Conservation (phyloP, 2,888 invertebrate species). For the Nebria brevicollis region DNA sequence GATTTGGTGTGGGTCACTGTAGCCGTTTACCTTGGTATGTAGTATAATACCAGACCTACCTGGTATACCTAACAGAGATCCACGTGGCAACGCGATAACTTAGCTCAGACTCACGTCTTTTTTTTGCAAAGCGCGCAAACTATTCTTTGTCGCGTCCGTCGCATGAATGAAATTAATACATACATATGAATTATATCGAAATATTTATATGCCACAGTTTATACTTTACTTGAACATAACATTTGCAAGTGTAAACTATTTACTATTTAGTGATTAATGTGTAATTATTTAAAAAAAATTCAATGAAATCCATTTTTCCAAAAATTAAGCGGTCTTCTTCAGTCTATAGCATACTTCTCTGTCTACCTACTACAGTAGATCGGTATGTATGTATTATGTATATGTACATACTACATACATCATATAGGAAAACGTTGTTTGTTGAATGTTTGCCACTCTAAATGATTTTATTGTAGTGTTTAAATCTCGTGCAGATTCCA, state of each 20-base stretch:
- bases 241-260: no score
- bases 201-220: no score
- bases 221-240: no score
- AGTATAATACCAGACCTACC: constrained; percentile 26
- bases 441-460: neutral
- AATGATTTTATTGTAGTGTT: neutral
- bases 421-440: neutral
- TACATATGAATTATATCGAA: neutral
- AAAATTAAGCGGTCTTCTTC: no score
- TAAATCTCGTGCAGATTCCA: neutral
- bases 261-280: no score
- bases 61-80: constrained; percentile 35
- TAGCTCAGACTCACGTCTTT: constrained; percentile 23
- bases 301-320: no score
- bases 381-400: no score
- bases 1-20: constrained; percentile 37
- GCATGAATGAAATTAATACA: neutral
- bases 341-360: no score
- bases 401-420: neutral
- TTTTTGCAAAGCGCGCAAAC: neutral
- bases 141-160: neutral
- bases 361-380: no score
- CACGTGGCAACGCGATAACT: constrained; percentile 48
- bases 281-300: no score
- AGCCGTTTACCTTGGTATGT: constrained; percentile 49